Percentiles rank a stretch among this genome's conserved stretches.
phyloP scores from a whole-genome alignment of 2,113 vertebrate species.

The Anarhynchus alexandrinus region DNA sequence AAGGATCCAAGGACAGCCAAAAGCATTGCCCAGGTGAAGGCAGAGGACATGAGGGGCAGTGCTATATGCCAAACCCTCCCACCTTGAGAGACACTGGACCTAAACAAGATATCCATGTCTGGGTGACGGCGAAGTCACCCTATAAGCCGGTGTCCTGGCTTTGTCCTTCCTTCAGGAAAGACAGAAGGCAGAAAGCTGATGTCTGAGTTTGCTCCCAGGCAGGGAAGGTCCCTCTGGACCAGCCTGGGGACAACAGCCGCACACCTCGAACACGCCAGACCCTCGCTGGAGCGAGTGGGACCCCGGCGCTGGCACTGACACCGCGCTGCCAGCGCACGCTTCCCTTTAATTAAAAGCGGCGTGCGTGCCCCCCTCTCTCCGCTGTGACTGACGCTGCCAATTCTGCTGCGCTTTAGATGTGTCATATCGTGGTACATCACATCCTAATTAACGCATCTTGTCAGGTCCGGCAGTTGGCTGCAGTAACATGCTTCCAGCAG shows the following conservation, averaged over 20 bases:
- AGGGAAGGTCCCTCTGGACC: neutral
- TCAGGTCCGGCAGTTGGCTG: conserved; percentile 66
- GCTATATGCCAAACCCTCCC: neutral
- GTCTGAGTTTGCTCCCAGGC: neutral
- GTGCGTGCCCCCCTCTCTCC: neutral
- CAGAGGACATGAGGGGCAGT: fast-evolving
- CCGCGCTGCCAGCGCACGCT: neutral
- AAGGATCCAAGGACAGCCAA: neutral
- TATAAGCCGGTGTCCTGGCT: neutral
- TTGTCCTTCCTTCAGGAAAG: neutral
- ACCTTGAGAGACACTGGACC: neutral
- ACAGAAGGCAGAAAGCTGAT: neutral
- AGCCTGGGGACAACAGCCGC: neutral
- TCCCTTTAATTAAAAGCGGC: conserved; percentile 46
- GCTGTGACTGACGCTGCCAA: conserved; percentile 36
- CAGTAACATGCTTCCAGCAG: conserved; percentile 59
- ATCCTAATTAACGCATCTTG: conserved; percentile 68
- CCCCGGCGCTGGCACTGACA: neutral
- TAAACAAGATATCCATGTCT: fast-evolving
- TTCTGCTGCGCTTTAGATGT: neutral
- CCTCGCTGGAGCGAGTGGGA: fast-evolving
- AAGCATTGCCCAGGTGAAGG: neutral
- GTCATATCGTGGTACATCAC: conserved; percentile 50
- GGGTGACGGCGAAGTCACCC: fast-evolving
- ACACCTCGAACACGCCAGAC: neutral